A percentile compares a stretch with the other conserved stretches of the same genome.
These are phyloP conservation scores for Morelia viridis DNA, from an alignment of 2,797 vertebrate genomes.

Conservation along the genomic window DNA sequence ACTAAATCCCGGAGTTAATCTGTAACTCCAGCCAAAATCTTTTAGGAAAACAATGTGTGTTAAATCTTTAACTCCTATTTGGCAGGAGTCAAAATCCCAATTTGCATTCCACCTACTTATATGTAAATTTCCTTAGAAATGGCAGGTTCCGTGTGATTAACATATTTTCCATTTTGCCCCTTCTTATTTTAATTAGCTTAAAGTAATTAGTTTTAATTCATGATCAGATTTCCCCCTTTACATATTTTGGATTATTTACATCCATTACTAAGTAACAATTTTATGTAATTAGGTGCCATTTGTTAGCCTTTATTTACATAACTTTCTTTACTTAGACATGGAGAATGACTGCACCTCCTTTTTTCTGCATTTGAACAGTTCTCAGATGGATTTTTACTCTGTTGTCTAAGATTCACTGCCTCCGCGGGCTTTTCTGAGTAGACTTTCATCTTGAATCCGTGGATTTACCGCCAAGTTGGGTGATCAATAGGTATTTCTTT, in stretches of 20 bases:
- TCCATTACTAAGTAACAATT: conserved; percentile 76
- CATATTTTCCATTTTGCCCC: conserved; percentile 73
- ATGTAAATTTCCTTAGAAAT: conserved; percentile 67
- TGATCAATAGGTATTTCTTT: background rate
- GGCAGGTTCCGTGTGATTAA: conserved; percentile 72
- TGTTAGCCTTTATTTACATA: conserved; percentile 71
- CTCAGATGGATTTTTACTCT: conserved; percentile 50
- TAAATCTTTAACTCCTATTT: conserved; percentile 45
- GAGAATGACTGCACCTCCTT: background rate
- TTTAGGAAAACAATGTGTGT: conserved; percentile 41
- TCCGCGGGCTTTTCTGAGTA: background rate
- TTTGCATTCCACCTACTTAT: conserved; percentile 56
- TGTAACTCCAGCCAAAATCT: conserved; percentile 28
- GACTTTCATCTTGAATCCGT: background rate
- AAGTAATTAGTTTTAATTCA: conserved; percentile 81
- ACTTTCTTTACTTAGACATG: conserved; percentile 54
- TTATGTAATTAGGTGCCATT: conserved; percentile 76
- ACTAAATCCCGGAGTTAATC: conserved; percentile 39
- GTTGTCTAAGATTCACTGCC: conserved; percentile 49
- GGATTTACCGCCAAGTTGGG: background rate
- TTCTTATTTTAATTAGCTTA: conserved; percentile 83
- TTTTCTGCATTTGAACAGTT: conserved; percentile 51
- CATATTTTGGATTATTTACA: conserved; percentile 79
- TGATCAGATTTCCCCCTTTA: conserved; percentile 67
- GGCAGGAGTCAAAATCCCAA: conserved; percentile 43